Evolutionary conservation across 2,797 vertebrate species (phyloP), one percentile per base, ranked within the genome.

Genomic region (Pogonophryne albipinna): DNA sequence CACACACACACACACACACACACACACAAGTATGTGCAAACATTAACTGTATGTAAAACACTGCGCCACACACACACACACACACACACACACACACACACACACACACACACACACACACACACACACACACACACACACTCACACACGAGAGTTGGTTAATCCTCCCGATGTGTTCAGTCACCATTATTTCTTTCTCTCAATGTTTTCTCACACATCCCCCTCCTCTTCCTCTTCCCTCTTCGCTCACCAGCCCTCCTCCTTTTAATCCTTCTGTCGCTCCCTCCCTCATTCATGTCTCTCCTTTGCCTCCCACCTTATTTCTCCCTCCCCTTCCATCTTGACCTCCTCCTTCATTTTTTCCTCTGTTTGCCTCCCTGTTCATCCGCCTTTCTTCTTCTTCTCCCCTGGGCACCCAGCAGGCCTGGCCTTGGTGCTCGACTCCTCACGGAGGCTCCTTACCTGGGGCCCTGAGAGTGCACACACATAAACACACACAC

Each of bases 341-440:
- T 91, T 89, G 83, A 90, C 89, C 87, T 74, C 89, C 85, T 74
- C 85, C 63, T 74, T 70, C 70, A 0, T 67, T 78, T 70, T 64
- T 42, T 27, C 34, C 57, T 57, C 46, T 79, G 77, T 65, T 70
- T 58, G 34, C 76, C 83, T 82, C 76, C 71, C 87, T 79, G 76
- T 85, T 84, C 78, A 59, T 34, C 71, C 4, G 74, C 76, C 85
- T 89, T 93, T 90, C 86, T 92, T 92, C 90, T 89, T 80, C 79
- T 71, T 61, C 95, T 92, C 94, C 97, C 96, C 91, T 94, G 95
- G 93, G 87, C 91, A 95, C 95, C 97, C 95, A 88, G 89, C 83
- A 96, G 96, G 95, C 91, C 94, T 94, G 96, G 97, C 95, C 90
- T 85, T 95, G 94, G 94, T 94, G 94, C 95, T 96, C 95, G 95